Evolutionary conservation across 2,113 vertebrate genomes (phyloP).

Genomic region (Chaenogobius annularis): DNA sequence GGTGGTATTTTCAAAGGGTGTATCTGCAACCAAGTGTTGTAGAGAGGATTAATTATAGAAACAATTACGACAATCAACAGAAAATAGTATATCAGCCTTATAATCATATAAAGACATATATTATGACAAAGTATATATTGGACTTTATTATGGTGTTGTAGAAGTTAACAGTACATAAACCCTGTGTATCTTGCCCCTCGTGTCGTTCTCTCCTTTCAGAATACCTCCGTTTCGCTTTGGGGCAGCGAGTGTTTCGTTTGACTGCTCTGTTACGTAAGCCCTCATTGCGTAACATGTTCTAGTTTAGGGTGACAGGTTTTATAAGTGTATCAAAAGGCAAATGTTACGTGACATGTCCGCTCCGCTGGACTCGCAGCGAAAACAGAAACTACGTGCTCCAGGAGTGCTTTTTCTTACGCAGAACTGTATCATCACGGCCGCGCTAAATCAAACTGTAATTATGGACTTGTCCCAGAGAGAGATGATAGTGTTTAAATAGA

Average conservation of each 20-base stretch:
- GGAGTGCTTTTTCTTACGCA: not conserved
- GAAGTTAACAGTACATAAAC: too few relatives aligned
- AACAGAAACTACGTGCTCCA: not conserved
- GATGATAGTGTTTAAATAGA: not conserved
- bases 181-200: too few relatives aligned
- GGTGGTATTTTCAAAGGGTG: too few relatives aligned
- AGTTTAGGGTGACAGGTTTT: not conserved
- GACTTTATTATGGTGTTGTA: too few relatives aligned
- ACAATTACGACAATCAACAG: too few relatives aligned
- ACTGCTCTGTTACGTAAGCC: not conserved
- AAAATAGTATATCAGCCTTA: too few relatives aligned
- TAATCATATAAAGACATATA: too few relatives aligned
- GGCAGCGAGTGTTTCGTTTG: not conserved
- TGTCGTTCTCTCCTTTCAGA: not conserved
- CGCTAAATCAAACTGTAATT: constrained; percentile 5
- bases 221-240: not conserved
- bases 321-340: constrained; percentile 2
- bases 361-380: not conserved
- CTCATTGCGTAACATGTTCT: not conserved
- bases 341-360: not conserved
- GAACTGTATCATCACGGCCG: not conserved
- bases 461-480: not conserved
- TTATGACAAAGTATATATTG: too few relatives aligned
- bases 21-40: too few relatives aligned
- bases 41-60: too few relatives aligned